phyloP scores from a whole-genome alignment of 2,888 invertebrate species.

The Cacoxenus indagator region DNA sequence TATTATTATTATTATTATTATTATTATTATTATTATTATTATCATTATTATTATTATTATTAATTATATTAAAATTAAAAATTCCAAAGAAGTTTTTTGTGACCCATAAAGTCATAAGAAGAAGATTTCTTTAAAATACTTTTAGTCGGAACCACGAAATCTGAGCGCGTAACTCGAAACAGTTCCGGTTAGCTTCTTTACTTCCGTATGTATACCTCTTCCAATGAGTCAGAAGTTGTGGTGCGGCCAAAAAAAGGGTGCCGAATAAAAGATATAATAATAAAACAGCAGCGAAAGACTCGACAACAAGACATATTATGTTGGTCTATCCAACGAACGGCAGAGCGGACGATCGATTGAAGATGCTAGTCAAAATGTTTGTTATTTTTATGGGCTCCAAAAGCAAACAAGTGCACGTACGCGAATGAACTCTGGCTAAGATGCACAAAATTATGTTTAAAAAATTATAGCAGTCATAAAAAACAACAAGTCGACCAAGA shows the following conservation, averaged over 20 bases:
- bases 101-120: not conserved
- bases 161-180: not conserved
- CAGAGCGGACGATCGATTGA: not conserved
- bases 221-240: not conserved
- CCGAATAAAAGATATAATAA: not conserved
- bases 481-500: not conserved
- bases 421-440: not conserved
- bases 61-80: too few species aligned
- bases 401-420: constrained; percentile 24
- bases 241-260: too few species aligned
- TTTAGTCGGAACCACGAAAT: not conserved
- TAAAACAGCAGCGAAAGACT: not conserved
- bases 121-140: not conserved
- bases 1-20: too few species aligned
- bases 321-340: not conserved
- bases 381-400: constrained; percentile 21
- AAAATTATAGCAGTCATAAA: constrained; percentile 17
- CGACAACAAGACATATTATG: too few species aligned
- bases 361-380: constrained; percentile 8
- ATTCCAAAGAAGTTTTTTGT: not conserved
- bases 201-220: not conserved
- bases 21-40: too few species aligned
- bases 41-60: too few species aligned
- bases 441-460: constrained; percentile 14
- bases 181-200: not conserved